A percentile compares a stretch with the other conserved stretches of the same genome.
These are phyloP conservation scores for Amblyraja radiata DNA, from an alignment of 2,797 vertebrate genomes.

Conservation along the genomic window DNA sequence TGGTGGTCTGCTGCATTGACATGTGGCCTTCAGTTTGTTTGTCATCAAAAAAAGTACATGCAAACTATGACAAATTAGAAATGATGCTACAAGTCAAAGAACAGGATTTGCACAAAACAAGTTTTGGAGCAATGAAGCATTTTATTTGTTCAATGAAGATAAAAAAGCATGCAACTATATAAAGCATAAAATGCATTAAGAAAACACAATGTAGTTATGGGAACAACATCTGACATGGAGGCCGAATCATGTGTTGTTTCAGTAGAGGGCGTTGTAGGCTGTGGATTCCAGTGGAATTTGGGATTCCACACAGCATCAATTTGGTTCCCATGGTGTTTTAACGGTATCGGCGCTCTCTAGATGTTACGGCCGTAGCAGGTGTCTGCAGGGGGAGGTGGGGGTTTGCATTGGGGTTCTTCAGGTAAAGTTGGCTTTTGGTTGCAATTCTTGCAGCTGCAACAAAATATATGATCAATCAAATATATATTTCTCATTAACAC, in stretches of 20 bases:
- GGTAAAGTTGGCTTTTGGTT: background rate
- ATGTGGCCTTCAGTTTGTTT: background rate
- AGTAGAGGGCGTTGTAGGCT: background rate
- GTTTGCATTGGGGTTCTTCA: background rate
- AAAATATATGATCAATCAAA: background rate
- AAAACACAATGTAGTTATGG: no score
- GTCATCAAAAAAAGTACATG: background rate
- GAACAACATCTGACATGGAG: slow-evolving; percentile 12
- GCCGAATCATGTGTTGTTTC: background rate
- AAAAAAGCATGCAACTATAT: background rate
- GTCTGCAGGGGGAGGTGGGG: background rate
- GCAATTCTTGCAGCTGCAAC: background rate
- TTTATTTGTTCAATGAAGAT: background rate
- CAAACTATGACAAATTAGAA: background rate
- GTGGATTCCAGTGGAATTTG: background rate
- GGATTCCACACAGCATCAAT: background rate
- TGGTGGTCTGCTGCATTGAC: background rate
- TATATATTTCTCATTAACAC: background rate
- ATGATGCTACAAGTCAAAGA: background rate
- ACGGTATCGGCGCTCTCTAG: background rate
- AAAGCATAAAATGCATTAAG: background rate
- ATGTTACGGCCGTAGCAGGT: background rate
- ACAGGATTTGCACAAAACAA: background rate
- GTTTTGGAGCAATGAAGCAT: background rate
- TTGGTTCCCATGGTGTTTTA: background rate